Evolutionary conservation across 2,113 vertebrate species (phyloP), one percentile per base, ranked within the genome.

Genomic region (Hemiprocne comata): DNA sequence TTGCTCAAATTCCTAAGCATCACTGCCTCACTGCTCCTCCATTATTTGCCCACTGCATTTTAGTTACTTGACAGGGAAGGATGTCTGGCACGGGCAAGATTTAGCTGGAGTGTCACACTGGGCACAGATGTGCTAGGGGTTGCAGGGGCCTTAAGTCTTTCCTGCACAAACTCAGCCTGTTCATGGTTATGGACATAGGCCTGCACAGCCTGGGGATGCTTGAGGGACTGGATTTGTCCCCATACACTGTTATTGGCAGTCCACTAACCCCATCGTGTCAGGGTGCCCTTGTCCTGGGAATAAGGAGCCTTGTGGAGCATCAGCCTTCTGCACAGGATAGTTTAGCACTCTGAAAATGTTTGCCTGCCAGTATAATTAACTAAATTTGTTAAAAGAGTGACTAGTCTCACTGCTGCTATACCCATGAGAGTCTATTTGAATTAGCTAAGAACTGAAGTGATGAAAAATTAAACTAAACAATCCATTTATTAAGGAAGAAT

Each of bases 281-380:
- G 3, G 3, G n/a, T 85, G 64, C 67, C 60, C 18, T 10, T 65
- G 42, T 72, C 3, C 20, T 31, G 28, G 14, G 40, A 11, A 18
- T 84, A 10, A 10, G 31, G 11, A 54, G 5, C 24, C 18, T 28
- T 0, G 0, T 21, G 60, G 29, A 84, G 11, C 23, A 36, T 58
- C 46, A 91, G 40, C 19, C 18, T 21, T 71, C 7, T 4, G 36
- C 53, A n/a, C 26, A 21, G n/a, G 24, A 9, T 24, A 44, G 24
- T 50, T 91, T 54, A n/a, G 29, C 48, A 7, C 5, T 51, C 67
- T 83, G 87, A 31, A 75, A 53, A 74, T 9, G 8, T 66, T 86
- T 66, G 10, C 16, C 51, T 87, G 34, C 17, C 33, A 33, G 40
- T 67, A 16, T 65, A 88, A 76, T 38, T 76, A 55, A 51, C 64